Evolutionary conservation across 1,140 invertebrate species (phyloP), one percentile per base, ranked within the genome.

Genomic region (Zelostemma sp.): DNA sequence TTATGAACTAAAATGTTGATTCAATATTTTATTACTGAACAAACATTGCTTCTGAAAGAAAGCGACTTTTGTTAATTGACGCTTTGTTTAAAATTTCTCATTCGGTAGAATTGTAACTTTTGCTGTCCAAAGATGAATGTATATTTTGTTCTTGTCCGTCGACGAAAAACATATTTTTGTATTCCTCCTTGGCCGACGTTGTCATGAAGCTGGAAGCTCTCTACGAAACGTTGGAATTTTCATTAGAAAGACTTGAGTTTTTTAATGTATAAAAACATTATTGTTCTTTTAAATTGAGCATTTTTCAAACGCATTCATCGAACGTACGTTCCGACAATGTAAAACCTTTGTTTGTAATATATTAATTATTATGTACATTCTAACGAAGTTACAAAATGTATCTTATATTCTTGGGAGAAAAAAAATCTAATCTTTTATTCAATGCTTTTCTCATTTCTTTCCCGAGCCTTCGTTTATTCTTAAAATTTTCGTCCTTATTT

Each of bases 351-450:
- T 43, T 43, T 55, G 53, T 55, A 45, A 55, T 45, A 55, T 55
- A 55, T 28, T 31, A 28, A 43, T 59, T 65, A 47, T 71, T 72
- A 64, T 68, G 66, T 51, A 72, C 54, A 57, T 38, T 47, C 43
- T 57, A 47, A 49, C 31, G 47, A 57, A 57, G 25, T 35, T 41
- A 57, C 12, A n/a, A 12, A 51, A 55, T 46, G 48, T 45, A 55
- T 61, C 71, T 72, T 76, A 76, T 77, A 76, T 79, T 75, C 69
- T 78, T 79, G 63, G 54, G 63, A 71, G 57, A 45, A 75, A 43
- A 72, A 73, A 72, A 72, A 71, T 71, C 47, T 68, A 67, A 72
- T 66, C 55, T 75, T 74, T 73, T 74, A 76, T 72, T 62, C 65
- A 41, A 40, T 71, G 51, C 63, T 64, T 63, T 62, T 73, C 70